phyloP scores from a whole-genome alignment of 37 sponge, comb jelly and placozoan species.

The Bolinopsis microptera region DNA sequence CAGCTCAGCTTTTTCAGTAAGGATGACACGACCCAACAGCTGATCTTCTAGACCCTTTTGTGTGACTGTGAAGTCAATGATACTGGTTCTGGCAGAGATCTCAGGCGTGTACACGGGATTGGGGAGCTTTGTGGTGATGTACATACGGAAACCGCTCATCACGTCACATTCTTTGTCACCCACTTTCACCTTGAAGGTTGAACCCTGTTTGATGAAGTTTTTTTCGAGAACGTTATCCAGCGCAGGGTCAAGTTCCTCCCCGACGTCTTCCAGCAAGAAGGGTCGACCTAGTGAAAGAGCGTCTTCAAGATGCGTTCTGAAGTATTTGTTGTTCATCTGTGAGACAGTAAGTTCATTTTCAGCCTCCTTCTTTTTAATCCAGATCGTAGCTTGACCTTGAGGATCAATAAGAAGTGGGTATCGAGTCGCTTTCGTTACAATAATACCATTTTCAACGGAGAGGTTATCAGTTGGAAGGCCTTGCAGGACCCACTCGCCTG shows the following conservation, averaged over 20 bases:
- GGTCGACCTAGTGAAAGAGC: slow-evolving; percentile 91
- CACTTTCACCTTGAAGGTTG: slow-evolving; percentile 94
- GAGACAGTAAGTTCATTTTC: slow-evolving; percentile 73
- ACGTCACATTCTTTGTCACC: slow-evolving; percentile 99
- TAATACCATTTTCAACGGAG: slow-evolving; percentile 97
- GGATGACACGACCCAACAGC: slow-evolving; percentile 96
- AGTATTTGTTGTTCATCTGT: slow-evolving; percentile 96
- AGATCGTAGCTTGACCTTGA: slow-evolving; percentile 95
- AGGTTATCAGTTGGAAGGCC: slow-evolving; percentile 98
- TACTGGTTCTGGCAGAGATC: slow-evolving; percentile 90
- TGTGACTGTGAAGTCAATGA: slow-evolving; percentile 99
- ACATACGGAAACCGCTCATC: slow-evolving; percentile 95
- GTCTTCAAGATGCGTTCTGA: slow-evolving; percentile 93
- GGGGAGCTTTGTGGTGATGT: slow-evolving; percentile 98
- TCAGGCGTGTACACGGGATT: slow-evolving; percentile 98
- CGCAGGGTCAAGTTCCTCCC: slow-evolving; percentile 96
- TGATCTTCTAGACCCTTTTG: slow-evolving; percentile 98
- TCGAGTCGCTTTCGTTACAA: slow-evolving; percentile 96
- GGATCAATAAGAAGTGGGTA: slow-evolving; percentile 99
- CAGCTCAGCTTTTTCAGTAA: slow-evolving; percentile 97
- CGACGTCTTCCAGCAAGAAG: slow-evolving; percentile 96
- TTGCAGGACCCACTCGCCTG: slow-evolving; percentile 96
- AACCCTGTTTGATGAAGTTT: slow-evolving; percentile 97
- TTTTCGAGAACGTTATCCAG: slow-evolving; percentile 99
- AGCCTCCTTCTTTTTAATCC: slow-evolving; percentile 94